Percentiles rank a stretch among this genome's conserved stretches.
These are phyloP conservation scores for Tenebrosternarchus preto DNA, from an alignment of 2,113 vertebrate species.

Conservation along the genomic window DNA sequence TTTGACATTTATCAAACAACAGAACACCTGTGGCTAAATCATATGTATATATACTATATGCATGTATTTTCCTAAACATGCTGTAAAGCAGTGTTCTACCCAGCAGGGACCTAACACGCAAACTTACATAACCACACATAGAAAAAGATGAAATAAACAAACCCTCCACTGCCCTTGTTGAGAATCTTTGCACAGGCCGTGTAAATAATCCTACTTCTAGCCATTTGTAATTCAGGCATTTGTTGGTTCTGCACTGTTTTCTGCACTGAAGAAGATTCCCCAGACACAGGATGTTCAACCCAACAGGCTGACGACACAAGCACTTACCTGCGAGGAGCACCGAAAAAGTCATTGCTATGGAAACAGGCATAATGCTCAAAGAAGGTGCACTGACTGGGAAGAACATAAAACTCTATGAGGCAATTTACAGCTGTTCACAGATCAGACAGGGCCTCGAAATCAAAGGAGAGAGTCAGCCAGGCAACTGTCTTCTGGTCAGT, in stretches of 20 bases:
- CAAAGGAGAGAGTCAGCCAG: slow-evolving; percentile 13
- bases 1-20: background rate
- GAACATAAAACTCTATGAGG: slow-evolving; percentile 47
- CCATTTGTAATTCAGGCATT: slow-evolving; percentile 10
- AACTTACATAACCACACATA: background rate
- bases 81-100: background rate
- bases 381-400: slow-evolving; percentile 44
- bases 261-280: slow-evolving; percentile 54
- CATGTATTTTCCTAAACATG: background rate
- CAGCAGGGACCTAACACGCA: background rate
- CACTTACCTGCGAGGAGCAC: slow-evolving; percentile 69
- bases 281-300: slow-evolving; percentile 60
- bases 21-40: background rate
- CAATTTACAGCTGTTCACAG: slow-evolving; percentile 29
- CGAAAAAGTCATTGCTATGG: slow-evolving; percentile 74
- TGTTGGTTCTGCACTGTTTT: slow-evolving; percentile 35
- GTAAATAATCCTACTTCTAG: slow-evolving; percentile 19
- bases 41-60: background rate
- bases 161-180: background rate
- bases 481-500: background rate
- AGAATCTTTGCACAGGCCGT: slow-evolving; percentile 7
- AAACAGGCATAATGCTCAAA: slow-evolving; percentile 72
- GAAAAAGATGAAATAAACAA: slow-evolving; percentile 14
- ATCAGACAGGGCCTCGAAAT: slow-evolving; percentile 16
- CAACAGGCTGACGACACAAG: slow-evolving; percentile 61